Base-by-base conservation (phyloP, 2,888 invertebrate genomes). In the Globia sparganii region DNA sequence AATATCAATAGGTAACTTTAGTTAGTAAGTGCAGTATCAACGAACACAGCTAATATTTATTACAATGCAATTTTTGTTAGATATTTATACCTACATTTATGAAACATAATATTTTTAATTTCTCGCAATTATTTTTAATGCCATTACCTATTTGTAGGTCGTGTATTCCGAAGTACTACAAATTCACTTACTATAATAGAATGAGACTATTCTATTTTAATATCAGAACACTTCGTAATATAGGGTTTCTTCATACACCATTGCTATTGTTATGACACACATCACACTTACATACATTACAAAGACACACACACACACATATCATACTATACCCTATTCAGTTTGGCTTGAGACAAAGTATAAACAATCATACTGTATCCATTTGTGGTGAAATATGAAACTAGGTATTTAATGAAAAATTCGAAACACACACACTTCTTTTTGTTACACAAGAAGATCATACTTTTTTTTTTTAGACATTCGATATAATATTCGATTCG, bases 121-220 rank as follows among this genome's bases (percentile, higher is more conserved):
- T 21, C 46, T 25, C 18, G 25, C 25, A n/a, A 18, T 18, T 37
- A 56, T 56, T 53, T 46, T 46, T 40, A 72, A 62, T 5, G n/a
- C 43, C 11, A 4, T 66, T n/a, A 58, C 28, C 18, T 28, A 46
- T 9, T 59, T 56, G 4, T 21, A 43, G 56, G 37, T 67, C 31
- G 58, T 58, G 15, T 9, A 56, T 34, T 72, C 6, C 18, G 72
- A 72, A 81, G 59, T 72, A 15, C 46, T 81, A 81, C 56, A 77
- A 56, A 77, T 72, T 72, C 81, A 81, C 53, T 18, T 13, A 31
- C 37, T 9, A 25, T 68, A 73, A 73, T 69, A 72, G 46, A 81
- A 76, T 72, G 68, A 73, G 31, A 11, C 37, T 46, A 67, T 65
- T 81, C 81, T 81, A 81, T 81, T 81, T 81, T 67, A 13, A 72